Base-by-base conservation (phyloP, 2,888 invertebrate species). In the Drosophila paramelanica region DNA sequence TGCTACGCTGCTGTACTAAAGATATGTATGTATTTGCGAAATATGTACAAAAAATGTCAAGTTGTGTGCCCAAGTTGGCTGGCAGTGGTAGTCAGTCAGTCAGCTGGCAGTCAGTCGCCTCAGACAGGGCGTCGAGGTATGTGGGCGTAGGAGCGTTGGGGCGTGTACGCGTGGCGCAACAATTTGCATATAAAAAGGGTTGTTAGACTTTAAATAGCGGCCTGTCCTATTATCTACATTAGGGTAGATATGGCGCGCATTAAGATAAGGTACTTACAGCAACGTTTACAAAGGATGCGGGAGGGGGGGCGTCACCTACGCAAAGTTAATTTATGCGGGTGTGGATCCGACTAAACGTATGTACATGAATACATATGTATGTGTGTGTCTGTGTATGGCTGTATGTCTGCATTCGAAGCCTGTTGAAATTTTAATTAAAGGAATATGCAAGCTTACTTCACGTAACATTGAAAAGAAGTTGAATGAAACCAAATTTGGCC, bases 181-280 rank as follows among this genome's bases (percentile, higher is more conserved):
- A 89, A 87, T 87, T 89, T 87, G 89, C 89, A 88, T 87, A 88
- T 89, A 89, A 87, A 89, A 85, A 85, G 84, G 84, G 84, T 85
- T 85, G 89, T 89, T 85, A 81, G 88, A 89, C 85, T 74, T 85
- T 89, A 85, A 89, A 89, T 72, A 88, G 88, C 89, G 70, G 85
- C 73, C 77, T 68, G 81, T 87, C 72, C 89, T 81, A 85, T 85
- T 89, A 85, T 89, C 88, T 88, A 88, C 86, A 88, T 88, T 89
- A 85, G 89, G 80, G 77, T 64, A 89, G 88, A 83, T 88, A 88
- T 84, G 83, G 72, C 72, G 68, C 69, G 73, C 89, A 85, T 88
- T 81, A 82, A 81, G 79, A 85, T 85, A 78, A 89, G 81, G 78
- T 77, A 78, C 81, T 89, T 86, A 90, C 82, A 67, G 80, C 72